Conservation (phyloP, 2,888 invertebrate genomes). For the Herminia tarsipennalis region DNA sequence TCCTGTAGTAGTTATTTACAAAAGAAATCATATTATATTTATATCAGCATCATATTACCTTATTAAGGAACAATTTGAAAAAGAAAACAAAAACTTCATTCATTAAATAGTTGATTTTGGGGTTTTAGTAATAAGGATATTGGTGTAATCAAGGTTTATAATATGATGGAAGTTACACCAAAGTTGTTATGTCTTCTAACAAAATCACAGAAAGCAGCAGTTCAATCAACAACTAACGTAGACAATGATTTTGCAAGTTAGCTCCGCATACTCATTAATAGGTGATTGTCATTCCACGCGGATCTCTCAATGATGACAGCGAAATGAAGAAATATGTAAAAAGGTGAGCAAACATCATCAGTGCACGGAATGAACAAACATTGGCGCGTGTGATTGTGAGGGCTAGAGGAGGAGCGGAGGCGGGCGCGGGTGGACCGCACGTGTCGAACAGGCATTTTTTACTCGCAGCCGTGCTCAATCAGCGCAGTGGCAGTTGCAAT, state of each 20-base stretch:
- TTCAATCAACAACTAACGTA: not conserved
- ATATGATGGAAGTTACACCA: too few species aligned
- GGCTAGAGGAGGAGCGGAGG: conserved; percentile 43
- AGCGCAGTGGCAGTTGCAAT: conserved; percentile 85
- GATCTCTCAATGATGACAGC: conserved; percentile 28
- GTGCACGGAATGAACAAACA: conserved; percentile 73
- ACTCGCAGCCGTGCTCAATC: conserved; percentile 75
- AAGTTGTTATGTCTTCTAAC: too few species aligned
- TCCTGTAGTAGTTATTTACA: too few species aligned
- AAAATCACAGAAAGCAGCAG: too few species aligned
- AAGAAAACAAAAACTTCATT: too few species aligned
- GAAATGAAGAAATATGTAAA: conserved; percentile 62
- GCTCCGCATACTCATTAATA: conserved; percentile 11
- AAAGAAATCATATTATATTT: too few species aligned
- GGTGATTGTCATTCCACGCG: conserved; percentile 33
- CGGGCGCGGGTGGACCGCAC: conserved; percentile 43
- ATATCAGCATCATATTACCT: too few species aligned
- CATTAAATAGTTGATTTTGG: too few species aligned
- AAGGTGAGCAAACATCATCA: conserved; percentile 80
- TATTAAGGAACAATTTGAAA: too few species aligned
- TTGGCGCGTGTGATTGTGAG: conserved; percentile 76
- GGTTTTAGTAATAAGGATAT: too few species aligned
- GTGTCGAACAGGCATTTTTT: conserved; percentile 66
- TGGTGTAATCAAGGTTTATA: too few species aligned
- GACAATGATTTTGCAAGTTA: conserved; percentile 15